Evolutionary conservation across 2,888 invertebrate species (phyloP).

Genomic region (Teinopalpus imperialis): DNA sequence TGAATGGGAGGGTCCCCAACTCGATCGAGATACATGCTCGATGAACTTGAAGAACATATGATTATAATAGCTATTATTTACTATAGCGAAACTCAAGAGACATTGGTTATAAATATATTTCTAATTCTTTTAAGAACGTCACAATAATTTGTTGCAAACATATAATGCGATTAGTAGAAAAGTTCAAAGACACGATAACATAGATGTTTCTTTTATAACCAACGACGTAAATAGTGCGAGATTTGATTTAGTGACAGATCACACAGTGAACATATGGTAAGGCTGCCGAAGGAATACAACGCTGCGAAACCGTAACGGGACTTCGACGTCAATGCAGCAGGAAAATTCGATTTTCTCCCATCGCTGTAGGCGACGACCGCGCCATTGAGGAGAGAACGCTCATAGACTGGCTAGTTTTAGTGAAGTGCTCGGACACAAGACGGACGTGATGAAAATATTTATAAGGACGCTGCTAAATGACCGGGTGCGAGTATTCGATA

Average conservation of each 20-base stretch:
- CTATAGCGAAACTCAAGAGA: no score
- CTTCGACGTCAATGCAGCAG: constrained; percentile 28
- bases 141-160: no score
- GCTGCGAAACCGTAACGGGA: constrained; percentile 7
- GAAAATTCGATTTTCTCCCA: constrained; percentile 28
- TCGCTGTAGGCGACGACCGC: constrained; percentile 29
- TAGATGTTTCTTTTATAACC: neutral
- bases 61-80: no score
- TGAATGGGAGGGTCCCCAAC: no score
- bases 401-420: constrained; percentile 80
- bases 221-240: neutral
- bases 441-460: constrained; percentile 57
- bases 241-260: neutral
- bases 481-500: constrained; percentile 40
- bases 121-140: no score
- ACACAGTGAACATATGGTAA: constrained; percentile 11
- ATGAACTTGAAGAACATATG: neutral
- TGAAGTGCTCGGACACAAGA: constrained; percentile 73
- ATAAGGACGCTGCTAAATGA: constrained; percentile 49
- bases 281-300: constrained; percentile 4
- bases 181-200: neutral
- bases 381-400: constrained; percentile 69
- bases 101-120: no score
- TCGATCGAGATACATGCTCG: neutral
- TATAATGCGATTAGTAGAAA: no score